Conservation (phyloP, 2,797 vertebrate species). For the Gambelia wislizenii region DNA sequence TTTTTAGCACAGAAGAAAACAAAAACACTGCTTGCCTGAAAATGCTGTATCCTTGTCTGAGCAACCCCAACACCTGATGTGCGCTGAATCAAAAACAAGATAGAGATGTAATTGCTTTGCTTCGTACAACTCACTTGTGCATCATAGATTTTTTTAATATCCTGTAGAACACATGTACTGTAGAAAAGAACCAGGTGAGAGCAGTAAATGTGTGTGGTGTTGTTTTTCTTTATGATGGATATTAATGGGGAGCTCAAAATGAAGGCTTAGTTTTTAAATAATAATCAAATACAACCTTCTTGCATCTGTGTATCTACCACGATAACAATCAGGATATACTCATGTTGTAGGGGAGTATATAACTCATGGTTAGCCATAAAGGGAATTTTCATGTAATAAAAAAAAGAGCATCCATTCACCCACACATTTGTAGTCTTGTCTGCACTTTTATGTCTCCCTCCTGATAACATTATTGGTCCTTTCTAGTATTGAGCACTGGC, state of each 20-base stretch:
- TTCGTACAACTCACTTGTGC: slow-evolving; percentile 78
- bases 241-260: slow-evolving; percentile 59
- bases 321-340: slow-evolving; percentile 54
- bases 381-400: slow-evolving; percentile 55
- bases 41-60: slow-evolving; percentile 71
- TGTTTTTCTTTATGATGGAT: slow-evolving; percentile 72
- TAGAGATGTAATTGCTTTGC: slow-evolving; percentile 78
- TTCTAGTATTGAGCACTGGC: slow-evolving; percentile 18
- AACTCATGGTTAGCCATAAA: slow-evolving; percentile 65
- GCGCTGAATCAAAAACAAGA: slow-evolving; percentile 74
- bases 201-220: slow-evolving; percentile 70
- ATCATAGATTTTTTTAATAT: slow-evolving; percentile 81
- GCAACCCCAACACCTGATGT: slow-evolving; percentile 65
- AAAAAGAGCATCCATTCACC: slow-evolving; percentile 49
- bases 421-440: slow-evolving; percentile 6
- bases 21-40: slow-evolving; percentile 53
- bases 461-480: slow-evolving; percentile 25
- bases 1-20: slow-evolving; percentile 64
- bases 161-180: slow-evolving; percentile 77
- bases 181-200: slow-evolving; percentile 74
- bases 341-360: slow-evolving; percentile 47
- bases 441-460: neutral
- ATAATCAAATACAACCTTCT: slow-evolving; percentile 52
- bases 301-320: slow-evolving; percentile 54
- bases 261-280: slow-evolving; percentile 56